A percentile compares a stretch with the other conserved stretches of the same genome.
phyloP scores from a whole-genome alignment of 1,140 invertebrate genomes.

The Temnothorax longispinosus region DNA sequence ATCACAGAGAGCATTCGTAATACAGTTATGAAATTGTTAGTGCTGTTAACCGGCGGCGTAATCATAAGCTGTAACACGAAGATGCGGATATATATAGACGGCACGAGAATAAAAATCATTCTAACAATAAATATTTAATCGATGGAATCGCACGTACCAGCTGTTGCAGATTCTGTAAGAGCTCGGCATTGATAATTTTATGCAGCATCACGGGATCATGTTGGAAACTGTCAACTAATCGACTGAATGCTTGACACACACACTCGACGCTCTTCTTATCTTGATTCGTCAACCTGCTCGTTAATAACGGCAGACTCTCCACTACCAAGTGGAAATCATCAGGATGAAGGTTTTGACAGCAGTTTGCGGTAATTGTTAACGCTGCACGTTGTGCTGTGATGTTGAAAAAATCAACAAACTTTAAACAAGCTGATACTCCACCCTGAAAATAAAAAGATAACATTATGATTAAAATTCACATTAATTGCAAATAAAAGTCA shows the following conservation, averaged over 20 bases:
- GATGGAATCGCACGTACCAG: slow-evolving; percentile 87
- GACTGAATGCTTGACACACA: slow-evolving; percentile 97
- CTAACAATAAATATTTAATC: neutral
- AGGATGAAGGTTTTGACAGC: slow-evolving; percentile 96
- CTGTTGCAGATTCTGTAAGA: slow-evolving; percentile 97
- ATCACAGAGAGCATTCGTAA: slow-evolving; percentile 97
- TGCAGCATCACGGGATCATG: slow-evolving; percentile 95
- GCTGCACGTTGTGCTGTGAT: slow-evolving; percentile 98
- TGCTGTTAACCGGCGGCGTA: slow-evolving; percentile 96
- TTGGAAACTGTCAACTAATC: slow-evolving; percentile 98
- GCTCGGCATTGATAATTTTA: slow-evolving; percentile 97
- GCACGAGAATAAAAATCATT: slow-evolving; percentile 12
- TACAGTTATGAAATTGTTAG: slow-evolving; percentile 97
- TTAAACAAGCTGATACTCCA: slow-evolving; percentile 97
- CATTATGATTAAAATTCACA: neutral
- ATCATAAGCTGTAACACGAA: slow-evolving; percentile 91
- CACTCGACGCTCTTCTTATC: slow-evolving; percentile 99
- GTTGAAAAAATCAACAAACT: slow-evolving; percentile 98
- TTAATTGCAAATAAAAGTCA: neutral
- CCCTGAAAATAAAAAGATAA: slow-evolving; percentile 87
- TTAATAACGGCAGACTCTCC: slow-evolving; percentile 95
- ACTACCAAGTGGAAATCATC: slow-evolving; percentile 97
- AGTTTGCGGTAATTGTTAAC: slow-evolving; percentile 97
- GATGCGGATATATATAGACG: slow-evolving; percentile 11
- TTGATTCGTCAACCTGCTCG: slow-evolving; percentile 95